These are phyloP conservation scores for Pelagia noctiluca DNA, from an alignment of 30 jellyfish, hydroid and myxozoan genomes.

Conservation along the genomic window DNA sequence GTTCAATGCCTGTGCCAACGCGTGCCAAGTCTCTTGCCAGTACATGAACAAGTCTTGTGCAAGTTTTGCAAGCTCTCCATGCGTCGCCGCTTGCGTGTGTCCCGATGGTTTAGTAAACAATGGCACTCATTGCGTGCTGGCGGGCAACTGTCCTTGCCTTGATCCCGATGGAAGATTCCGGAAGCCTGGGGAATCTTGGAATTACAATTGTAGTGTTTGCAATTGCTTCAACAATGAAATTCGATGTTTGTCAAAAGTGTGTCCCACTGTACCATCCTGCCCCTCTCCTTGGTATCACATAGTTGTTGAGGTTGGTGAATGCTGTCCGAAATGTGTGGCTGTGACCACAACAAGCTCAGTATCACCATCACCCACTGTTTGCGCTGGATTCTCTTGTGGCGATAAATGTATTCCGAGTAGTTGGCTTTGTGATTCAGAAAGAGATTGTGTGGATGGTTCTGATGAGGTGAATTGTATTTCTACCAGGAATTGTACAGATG, in stretches of 20 bases:
- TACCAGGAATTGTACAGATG: constrained; percentile 32
- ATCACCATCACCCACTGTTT: constrained; percentile 40
- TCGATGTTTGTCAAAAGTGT: constrained; percentile 13
- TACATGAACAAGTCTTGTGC: constrained; percentile 51
- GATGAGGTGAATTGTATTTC: constrained; percentile 77
- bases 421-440: constrained; percentile 85
- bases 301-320: constrained; percentile 34
- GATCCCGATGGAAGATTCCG: constrained; percentile 58
- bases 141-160: constrained; percentile 79
- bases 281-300: constrained; percentile 51
- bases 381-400: constrained; percentile 69
- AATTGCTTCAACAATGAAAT: constrained; percentile 65
- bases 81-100: constrained; percentile 79
- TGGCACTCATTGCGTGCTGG: constrained; percentile 87
- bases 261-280: constrained; percentile 68
- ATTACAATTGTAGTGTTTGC: constrained; percentile 44
- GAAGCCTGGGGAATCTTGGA: constrained; percentile 74
- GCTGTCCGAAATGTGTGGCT: constrained; percentile 83
- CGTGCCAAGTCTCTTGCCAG: constrained; percentile 59
- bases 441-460: constrained; percentile 78
- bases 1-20: constrained; percentile 47
- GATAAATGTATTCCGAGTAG: constrained; percentile 69
- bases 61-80: neutral
- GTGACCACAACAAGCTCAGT: too few relatives aligned
- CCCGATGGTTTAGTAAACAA: constrained; percentile 55